Base-by-base conservation (phyloP, 2,797 vertebrate genomes). In the Falco biarmicus region DNA sequence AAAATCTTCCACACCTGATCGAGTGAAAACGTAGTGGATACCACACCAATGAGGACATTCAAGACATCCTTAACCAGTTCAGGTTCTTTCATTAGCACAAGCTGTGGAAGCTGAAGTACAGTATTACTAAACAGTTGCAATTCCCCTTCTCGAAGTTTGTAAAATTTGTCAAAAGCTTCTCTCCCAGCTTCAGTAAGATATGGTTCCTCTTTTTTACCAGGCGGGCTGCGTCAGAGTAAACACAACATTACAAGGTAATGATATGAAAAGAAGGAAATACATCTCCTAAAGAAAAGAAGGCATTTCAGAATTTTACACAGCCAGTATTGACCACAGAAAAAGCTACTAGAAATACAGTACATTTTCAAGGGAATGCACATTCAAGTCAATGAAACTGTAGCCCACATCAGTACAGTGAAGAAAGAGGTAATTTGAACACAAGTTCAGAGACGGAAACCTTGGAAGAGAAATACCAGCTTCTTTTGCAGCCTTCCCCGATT, bases 131-230 rank as follows among this genome's bases (percentile, higher is more conserved):
- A 98, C 17, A 98, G 97, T 50, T 99, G 99, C 78, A 99, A 97
- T 82, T 99, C 98, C 21, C 98, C 99, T 89, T 99, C 99, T 98
- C 98, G 98, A 37, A 99, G 98, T 69, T 98, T 98, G 96, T 99
- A 99, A 63, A 99, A 98, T 75, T 98, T 98, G 97, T 99, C 99
- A 88, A 99, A 99, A 76, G 99, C 98, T 87, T 99, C 99, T 97
- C 99, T 98, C 77, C 99, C 99, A 2, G 98, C 99, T 96, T 99
- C 99, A 0, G 99, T 99, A 59, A 99, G 98, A 95, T 99, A 99
- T 0, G 99, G 98, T 3, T 98, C 98, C 80, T 99, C 99, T 97
- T 97, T 98, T 93, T 98, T 99, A 92, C 99, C 99, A 8, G 99
- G 99, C 16, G 99, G 98, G 92, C 99, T 99, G 83, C 24, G 63